phyloP scores from a whole-genome alignment of 2,797 vertebrate species.

The Phoxinus dragarum region DNA sequence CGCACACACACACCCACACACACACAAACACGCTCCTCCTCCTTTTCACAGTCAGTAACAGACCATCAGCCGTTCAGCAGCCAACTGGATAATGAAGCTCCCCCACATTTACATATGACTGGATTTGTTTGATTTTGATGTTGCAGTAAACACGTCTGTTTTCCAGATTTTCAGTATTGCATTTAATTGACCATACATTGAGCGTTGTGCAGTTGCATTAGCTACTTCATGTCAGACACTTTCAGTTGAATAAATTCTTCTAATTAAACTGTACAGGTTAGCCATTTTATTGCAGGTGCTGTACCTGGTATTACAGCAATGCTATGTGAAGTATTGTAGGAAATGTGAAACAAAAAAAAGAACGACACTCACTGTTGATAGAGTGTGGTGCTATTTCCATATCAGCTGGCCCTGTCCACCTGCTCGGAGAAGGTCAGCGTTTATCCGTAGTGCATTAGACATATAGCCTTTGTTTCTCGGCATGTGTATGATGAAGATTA shows the following conservation, averaged over 20 bases:
- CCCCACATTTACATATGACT: conserved; percentile 31
- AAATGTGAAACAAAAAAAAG: not conserved
- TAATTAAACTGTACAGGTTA: conserved; percentile 29
- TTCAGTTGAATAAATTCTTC: not conserved
- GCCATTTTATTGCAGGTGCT: conserved; percentile 7
- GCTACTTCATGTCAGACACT: not conserved
- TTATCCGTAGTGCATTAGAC: conserved; percentile 22
- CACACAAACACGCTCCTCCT: conserved; percentile 18
- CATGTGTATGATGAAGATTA: conserved; percentile 37
- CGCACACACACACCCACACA: conserved; percentile 20
- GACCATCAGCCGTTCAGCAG: conserved; percentile 21
- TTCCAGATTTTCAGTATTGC: conserved; percentile 27
- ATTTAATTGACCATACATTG: conserved; percentile 30
- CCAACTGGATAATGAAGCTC: conserved; percentile 6
- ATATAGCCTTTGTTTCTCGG: conserved; percentile 25
- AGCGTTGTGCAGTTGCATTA: not conserved
- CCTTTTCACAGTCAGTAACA: not conserved
- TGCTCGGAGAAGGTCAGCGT: conserved; percentile 36
- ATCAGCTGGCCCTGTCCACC: conserved; percentile 25
- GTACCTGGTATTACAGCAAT: conserved; percentile 5
- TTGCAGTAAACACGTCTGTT: conserved; percentile 17
- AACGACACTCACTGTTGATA: not conserved
- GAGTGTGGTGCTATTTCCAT: conserved; percentile 21
- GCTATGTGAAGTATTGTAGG: not conserved
- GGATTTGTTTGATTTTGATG: conserved; percentile 20